A percentile compares a stretch with the other conserved stretches of the same genome.
phyloP scores from a whole-genome alignment of 2,888 invertebrate species.

The Drosophila kuntzei region DNA sequence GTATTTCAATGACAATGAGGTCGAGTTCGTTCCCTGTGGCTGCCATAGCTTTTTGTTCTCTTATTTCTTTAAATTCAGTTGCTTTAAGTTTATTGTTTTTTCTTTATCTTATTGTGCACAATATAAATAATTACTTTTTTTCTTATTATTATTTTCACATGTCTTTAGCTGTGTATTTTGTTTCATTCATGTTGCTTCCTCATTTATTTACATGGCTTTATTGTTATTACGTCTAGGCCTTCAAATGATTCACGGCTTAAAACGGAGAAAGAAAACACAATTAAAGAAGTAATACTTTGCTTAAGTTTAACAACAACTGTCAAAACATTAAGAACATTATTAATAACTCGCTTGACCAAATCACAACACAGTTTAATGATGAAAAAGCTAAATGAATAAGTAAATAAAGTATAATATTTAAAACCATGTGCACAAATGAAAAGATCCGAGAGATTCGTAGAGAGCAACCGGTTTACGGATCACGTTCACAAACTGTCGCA shows the following conservation, averaged over 20 bases:
- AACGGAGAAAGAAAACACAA: conserved; percentile 7
- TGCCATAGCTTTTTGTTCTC: conserved; percentile 37
- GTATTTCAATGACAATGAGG: conserved; percentile 78
- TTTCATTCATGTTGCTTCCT: conserved; percentile 36
- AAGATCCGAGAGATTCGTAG: conserved; percentile 17
- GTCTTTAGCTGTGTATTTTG: conserved; percentile 35
- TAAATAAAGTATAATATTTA: conserved; percentile 49
- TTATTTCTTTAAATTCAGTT: conserved; percentile 36
- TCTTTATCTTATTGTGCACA: conserved; percentile 30
- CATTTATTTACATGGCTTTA: conserved; percentile 26
- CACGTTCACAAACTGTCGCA: conserved; percentile 62
- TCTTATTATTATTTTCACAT: conserved; percentile 33
- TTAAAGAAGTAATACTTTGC: conserved; percentile 10
- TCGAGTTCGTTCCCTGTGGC: conserved; percentile 51
- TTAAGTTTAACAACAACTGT: conserved; percentile 26
- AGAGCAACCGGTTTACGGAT: conserved; percentile 56
- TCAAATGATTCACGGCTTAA: conserved; percentile 24
- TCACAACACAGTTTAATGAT: conserved; percentile 5
- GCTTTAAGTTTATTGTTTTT: conserved; percentile 23
- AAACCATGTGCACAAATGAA: conserved; percentile 48
- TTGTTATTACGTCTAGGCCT: conserved; percentile 39
- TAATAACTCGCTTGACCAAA: conserved; percentile 36
- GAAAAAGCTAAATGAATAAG: conserved; percentile 36
- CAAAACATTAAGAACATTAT: conserved; percentile 35
- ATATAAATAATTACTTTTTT: conserved; percentile 33